These are phyloP conservation scores for Lacerta viridis DNA, from an alignment of 2,797 vertebrate species.

Conservation along the genomic window DNA sequence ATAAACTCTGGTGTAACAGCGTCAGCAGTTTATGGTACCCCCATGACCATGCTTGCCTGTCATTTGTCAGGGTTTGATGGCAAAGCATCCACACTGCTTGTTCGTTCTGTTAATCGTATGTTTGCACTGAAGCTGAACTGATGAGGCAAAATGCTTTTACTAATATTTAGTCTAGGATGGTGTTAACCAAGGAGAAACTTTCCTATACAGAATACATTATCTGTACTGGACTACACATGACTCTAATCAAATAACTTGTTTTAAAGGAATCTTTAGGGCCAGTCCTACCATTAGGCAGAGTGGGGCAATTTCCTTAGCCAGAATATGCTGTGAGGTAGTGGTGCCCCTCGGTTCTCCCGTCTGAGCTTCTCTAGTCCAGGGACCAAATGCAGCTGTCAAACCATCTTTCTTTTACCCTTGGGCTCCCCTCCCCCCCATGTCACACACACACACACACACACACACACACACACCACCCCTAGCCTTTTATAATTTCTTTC, in stretches of 20 bases:
- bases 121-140: slow-evolving; percentile 69
- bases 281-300: no score
- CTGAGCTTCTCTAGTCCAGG: no score
- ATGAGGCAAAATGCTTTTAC: slow-evolving; percentile 60
- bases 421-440: no score
- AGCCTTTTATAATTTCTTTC: no score
- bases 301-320: no score
- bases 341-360: no score
- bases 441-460: no score
- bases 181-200: background rate
- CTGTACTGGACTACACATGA: slow-evolving; percentile 4
- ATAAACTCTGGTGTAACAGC: slow-evolving; percentile 56
- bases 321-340: no score
- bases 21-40: slow-evolving; percentile 64
- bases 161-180: slow-evolving; percentile 55
- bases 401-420: no score
- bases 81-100: slow-evolving; percentile 71
- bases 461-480: no score
- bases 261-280: no score
- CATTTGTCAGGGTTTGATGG: slow-evolving; percentile 73
- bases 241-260: background rate
- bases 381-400: no score
- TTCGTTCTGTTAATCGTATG: slow-evolving; percentile 70
- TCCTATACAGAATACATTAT: background rate
- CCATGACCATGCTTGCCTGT: slow-evolving; percentile 64